These are phyloP conservation scores for Drosophila quadrilineata DNA, from an alignment of 1,140 invertebrate genomes.

Conservation along the genomic window DNA sequence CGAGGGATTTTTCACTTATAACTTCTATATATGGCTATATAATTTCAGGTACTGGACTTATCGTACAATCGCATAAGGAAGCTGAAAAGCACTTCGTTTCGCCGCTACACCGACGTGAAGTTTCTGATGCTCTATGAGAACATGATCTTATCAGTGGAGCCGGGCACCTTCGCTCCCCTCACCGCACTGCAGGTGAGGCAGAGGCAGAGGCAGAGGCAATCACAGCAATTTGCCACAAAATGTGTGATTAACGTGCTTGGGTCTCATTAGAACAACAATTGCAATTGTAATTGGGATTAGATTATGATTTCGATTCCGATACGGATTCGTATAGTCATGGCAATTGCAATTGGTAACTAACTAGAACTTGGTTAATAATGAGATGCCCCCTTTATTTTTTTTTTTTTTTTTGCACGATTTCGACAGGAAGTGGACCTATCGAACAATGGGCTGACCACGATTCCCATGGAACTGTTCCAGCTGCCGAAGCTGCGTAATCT, in stretches of 20 bases:
- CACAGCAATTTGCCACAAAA: background rate
- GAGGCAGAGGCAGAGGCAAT: too few species aligned
- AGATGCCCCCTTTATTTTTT: too few species aligned
- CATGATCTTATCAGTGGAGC: constrained; percentile 84
- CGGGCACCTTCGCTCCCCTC: constrained; percentile 82
- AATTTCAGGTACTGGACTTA: constrained; percentile 85
- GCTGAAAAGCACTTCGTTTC: constrained; percentile 82
- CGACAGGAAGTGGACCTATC: constrained; percentile 83
- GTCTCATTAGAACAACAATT: too few species aligned
- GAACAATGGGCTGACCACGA: constrained; percentile 83
- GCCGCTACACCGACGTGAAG: constrained; percentile 83
- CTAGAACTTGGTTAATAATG: background rate
- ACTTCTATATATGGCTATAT: background rate
- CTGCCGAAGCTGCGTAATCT: constrained; percentile 83
- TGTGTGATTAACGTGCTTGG: constrained; percentile 16
- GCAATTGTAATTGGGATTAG: constrained; percentile 38
- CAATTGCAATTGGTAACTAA: constrained; percentile 11
- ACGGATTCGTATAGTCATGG: background rate
- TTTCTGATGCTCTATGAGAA: constrained; percentile 85
- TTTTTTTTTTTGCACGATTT: too few species aligned
- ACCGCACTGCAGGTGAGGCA: constrained; percentile 81
- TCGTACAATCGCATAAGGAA: constrained; percentile 85
- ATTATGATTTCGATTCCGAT: too few species aligned
- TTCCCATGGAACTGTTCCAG: constrained; percentile 83
- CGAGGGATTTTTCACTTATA: too few species aligned